Conservation (phyloP, 64 coral and sea anemone species). For the Dendronephthya gigantea region DNA sequence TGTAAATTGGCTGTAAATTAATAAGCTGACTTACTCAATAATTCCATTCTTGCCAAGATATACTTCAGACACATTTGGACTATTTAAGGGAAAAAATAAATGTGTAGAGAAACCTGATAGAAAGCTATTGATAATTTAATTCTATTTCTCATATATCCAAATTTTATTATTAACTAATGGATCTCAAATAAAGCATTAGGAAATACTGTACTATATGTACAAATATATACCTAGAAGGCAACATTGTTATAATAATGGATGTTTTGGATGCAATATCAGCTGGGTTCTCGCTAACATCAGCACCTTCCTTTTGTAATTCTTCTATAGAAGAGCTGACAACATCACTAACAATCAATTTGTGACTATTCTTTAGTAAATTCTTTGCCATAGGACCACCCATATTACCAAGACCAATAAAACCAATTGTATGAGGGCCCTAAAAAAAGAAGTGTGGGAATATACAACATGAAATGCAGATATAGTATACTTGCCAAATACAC, state of each 20-base stretch:
- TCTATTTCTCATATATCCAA: no score
- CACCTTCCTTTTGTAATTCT: slow-evolving; percentile 62
- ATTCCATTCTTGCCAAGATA: slow-evolving; percentile 77
- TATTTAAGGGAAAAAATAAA: neutral
- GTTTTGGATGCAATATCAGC: slow-evolving; percentile 69
- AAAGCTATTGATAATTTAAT: no score
- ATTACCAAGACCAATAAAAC: slow-evolving; percentile 90
- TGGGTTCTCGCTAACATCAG: slow-evolving; percentile 53
- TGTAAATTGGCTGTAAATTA: no score
- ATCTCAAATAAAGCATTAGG: no score
- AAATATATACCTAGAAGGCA: slow-evolving; percentile 65
- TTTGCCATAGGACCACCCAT: slow-evolving; percentile 97
- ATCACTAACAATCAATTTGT: slow-evolving; percentile 61
- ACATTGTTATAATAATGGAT: slow-evolving; percentile 71
- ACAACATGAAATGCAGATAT: no score
- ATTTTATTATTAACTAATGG: no score
- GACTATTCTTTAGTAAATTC: slow-evolving; percentile 57
- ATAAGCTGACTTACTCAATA: slow-evolving; percentile 42
- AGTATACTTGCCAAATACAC: no score
- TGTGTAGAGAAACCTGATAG: no score
- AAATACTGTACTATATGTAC: neutral
- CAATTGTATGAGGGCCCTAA: slow-evolving; percentile 37
- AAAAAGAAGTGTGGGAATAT: neutral
- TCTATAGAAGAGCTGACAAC: slow-evolving; percentile 52
- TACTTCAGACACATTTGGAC: slow-evolving; percentile 83